Evolutionary conservation across 2,888 invertebrate genomes (phyloP).

Genomic region (Pseudococcus longispinus): DNA sequence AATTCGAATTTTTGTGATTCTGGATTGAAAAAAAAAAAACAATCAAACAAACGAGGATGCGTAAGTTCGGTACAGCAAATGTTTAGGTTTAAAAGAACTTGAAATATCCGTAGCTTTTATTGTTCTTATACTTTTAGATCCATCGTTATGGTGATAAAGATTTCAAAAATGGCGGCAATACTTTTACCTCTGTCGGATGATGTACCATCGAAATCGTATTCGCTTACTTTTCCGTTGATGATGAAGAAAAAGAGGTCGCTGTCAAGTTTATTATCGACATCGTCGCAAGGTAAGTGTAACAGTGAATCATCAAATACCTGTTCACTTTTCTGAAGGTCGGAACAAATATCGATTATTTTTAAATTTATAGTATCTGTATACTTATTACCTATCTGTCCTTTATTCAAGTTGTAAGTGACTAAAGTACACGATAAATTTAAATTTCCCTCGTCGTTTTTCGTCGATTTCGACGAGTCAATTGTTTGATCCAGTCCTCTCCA

Average conservation of each 20-base stretch:
- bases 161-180: constrained; percentile 16
- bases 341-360: constrained; percentile 14
- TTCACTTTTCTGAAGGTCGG: constrained; percentile 30
- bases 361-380: constrained; percentile 5
- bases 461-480: too few species aligned
- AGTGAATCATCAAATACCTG: constrained; percentile 42
- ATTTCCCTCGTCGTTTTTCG: too few species aligned
- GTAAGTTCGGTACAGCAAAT: too few species aligned
- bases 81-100: too few species aligned
- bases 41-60: too few species aligned
- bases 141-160: neutral
- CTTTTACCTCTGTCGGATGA: neutral
- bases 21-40: too few species aligned
- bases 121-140: neutral
- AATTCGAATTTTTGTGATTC: too few species aligned
- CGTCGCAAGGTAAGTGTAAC: constrained; percentile 46
- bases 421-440: too few species aligned
- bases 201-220: constrained; percentile 13
- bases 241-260: constrained; percentile 50
- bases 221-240: constrained; percentile 44
- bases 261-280: constrained; percentile 25
- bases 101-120: too few species aligned
- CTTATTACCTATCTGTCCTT: neutral
- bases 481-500: too few species aligned
- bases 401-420: neutral